Evolutionary conservation across 2,113 vertebrate species (phyloP), one percentile per base, ranked within the genome.

Genomic region (Nymphicus hollandicus): DNA sequence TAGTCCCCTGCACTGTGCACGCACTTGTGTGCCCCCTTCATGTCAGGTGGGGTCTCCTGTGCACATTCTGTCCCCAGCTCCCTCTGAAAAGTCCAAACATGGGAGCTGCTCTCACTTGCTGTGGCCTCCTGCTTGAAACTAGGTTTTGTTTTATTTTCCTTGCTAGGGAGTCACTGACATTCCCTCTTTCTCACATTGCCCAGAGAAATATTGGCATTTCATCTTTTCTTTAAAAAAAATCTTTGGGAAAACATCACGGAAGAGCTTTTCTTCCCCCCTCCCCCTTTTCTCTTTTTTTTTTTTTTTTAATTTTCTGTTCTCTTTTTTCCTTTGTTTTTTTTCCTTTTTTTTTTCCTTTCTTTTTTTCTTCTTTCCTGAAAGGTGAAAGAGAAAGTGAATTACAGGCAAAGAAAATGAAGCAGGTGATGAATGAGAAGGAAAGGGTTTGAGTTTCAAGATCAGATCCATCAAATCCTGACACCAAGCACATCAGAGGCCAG

Each of bases 331-430:
- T 17, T 10, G 3, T 2, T 11, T 7, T 10, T 28, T 10, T 3
- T 19, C 1, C 0, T 9, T 11, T 41, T 13, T 33, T 52, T 27
- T 41, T 20, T 43, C n/a, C n/a, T n/a, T n/a, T n/a, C n/a, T 52
- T 14, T 72, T 8, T 22, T 31, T 31, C 49, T 56, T 73, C 37
- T 64, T 56, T 24, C 3, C 46, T 76, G 49, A 63, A 74, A 93
- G 74, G 28, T 70, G 76, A 86, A 82, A 73, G 71, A 82, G 49
- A 94, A 88, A 95, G 92, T 52, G 55, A 94, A 89, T 92, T 72
- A 7, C 35, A 56, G 74, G 79, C 39, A 85, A 65, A 89, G 71
- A 56, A 91, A 86, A 84, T 11, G 46, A 58, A 89, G 66, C 44
- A 70, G 81, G 78, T 89, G 93, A 95, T 43, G 84, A 72, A 94